Conservation (phyloP, 92 coral and sea anemone species). For the Zoanthus solanderi region DNA sequence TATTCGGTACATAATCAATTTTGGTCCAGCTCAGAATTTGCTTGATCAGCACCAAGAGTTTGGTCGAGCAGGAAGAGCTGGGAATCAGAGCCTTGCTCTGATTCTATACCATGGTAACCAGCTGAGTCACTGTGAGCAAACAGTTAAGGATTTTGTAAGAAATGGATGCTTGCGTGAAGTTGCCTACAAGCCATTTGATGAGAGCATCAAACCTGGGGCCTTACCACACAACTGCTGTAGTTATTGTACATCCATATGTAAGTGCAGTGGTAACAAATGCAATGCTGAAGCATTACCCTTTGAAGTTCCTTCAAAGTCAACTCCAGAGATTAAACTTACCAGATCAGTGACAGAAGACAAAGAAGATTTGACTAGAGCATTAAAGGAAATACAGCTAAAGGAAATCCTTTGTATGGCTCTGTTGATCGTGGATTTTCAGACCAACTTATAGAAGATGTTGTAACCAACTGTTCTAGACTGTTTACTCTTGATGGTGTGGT, state of each 20-base stretch:
- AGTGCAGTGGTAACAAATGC: slow-evolving; percentile 27
- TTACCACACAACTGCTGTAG: slow-evolving; percentile 49
- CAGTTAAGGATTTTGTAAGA: slow-evolving; percentile 42
- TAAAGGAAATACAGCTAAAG: slow-evolving; percentile 31
- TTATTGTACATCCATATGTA: slow-evolving; percentile 23
- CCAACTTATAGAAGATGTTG: slow-evolving; percentile 35
- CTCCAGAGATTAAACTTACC: not conserved
- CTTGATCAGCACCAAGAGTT: slow-evolving; percentile 53
- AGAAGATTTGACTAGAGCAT: slow-evolving; percentile 39
- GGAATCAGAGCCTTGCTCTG: not conserved
- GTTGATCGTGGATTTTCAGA: slow-evolving; percentile 7
- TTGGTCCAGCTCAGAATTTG: slow-evolving; percentile 53
- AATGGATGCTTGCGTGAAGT: slow-evolving; percentile 36
- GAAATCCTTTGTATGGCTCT: slow-evolving; percentile 41
- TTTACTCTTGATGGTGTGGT: slow-evolving; percentile 21
- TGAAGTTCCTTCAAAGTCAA: not conserved
- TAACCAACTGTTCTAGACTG: slow-evolving; percentile 18
- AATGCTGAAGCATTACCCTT: slow-evolving; percentile 4
- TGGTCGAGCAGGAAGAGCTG: slow-evolving; percentile 61
- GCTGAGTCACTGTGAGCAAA: slow-evolving; percentile 38
- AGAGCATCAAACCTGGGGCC: slow-evolving; percentile 1
- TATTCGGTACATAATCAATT: slow-evolving; percentile 43
- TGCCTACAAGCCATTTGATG: slow-evolving; percentile 46
- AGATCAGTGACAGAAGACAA: slow-evolving; percentile 16
- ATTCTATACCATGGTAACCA: slow-evolving; percentile 57